Evolutionary conservation across 2,113 vertebrate species (phyloP).

Genomic region (Antidorcas marsupialis): DNA sequence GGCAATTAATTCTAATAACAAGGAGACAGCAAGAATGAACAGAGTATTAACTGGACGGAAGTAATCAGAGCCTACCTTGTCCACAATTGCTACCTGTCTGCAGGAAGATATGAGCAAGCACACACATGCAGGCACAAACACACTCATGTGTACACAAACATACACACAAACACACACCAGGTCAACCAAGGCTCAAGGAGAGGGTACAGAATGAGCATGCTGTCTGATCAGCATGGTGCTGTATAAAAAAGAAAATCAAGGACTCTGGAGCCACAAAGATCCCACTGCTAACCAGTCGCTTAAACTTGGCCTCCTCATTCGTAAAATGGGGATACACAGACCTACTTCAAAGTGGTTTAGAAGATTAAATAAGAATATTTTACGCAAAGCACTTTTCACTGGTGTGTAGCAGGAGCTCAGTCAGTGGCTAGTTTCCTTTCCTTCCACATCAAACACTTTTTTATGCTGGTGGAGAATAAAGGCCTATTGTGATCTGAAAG

Average conservation of each 20-base stretch:
- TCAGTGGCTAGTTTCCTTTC: not conserved
- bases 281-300: not conserved
- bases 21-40: slow-evolving; percentile 64
- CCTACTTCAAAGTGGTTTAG: slow-evolving; percentile 40
- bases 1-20: slow-evolving; percentile 81
- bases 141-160: not conserved
- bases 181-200: not conserved
- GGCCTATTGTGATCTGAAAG: not conserved
- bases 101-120: not conserved
- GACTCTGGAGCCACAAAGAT: slow-evolving; percentile 2
- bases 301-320: slow-evolving; percentile 26
- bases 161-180: too few relatives aligned
- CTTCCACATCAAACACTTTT: slow-evolving; percentile 4
- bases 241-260: not conserved
- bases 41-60: slow-evolving; percentile 53
- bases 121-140: accelerated
- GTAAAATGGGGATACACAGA: slow-evolving; percentile 1
- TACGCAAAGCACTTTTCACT: not conserved
- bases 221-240: not conserved
- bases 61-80: slow-evolving; percentile 54
- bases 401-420: not conserved
- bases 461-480: slow-evolving; percentile 10
- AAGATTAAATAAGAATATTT: slow-evolving; percentile 44
- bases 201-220: not conserved
- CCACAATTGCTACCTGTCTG: not conserved